Base-by-base conservation (phyloP, 2,888 invertebrate species). In the Epirrhoe alternata region DNA sequence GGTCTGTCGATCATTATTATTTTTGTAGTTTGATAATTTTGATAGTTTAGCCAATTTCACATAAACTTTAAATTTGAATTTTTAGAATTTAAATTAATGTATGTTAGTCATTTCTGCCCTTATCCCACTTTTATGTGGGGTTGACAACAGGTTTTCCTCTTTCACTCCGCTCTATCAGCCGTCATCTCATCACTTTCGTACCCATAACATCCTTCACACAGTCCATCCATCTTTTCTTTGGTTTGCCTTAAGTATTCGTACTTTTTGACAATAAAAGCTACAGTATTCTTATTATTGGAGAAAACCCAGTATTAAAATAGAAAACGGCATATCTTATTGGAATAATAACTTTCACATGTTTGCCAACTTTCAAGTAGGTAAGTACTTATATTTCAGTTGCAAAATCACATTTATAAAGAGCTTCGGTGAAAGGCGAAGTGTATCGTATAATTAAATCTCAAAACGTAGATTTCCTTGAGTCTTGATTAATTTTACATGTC, bases 381-480 rank as follows among this genome's bases (percentile, higher is more conserved):
- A 57, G 60, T 45, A 55, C 63, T n/a, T n/a, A n/a, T n/a, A 62
- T 55, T 67, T 60, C 30, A 61, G 61, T 61, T 60, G 58, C 55
- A 60, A 58, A 68, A 50, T 45, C 51, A 54, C 53, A 62, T 62
- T 55, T 61, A 58, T 66, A 60, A 63, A 66, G 59, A 70, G 65
- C 57, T 64, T 50, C 65, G 69, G 72, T 72, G 73, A 71, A 72
- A 72, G 70, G 72, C 61, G 66, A 35, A 65, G 16, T 47, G 62
- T 65, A 68, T 68, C 58, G 56, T 42, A 56, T 69, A 71, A 71
- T 69, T 69, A 66, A 65, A 73, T 70, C 69, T 69, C 51, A 62
- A 61, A 65, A 54, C 42, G 65, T 69, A 69, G 69, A 69, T 74
- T 74, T 74, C 74, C 74, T 74, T 71, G 70, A 74, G 66, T 57